phyloP scores from a whole-genome alignment of 37 sponge, comb jelly and placozoan genomes.

The Bolinopsis microptera region DNA sequence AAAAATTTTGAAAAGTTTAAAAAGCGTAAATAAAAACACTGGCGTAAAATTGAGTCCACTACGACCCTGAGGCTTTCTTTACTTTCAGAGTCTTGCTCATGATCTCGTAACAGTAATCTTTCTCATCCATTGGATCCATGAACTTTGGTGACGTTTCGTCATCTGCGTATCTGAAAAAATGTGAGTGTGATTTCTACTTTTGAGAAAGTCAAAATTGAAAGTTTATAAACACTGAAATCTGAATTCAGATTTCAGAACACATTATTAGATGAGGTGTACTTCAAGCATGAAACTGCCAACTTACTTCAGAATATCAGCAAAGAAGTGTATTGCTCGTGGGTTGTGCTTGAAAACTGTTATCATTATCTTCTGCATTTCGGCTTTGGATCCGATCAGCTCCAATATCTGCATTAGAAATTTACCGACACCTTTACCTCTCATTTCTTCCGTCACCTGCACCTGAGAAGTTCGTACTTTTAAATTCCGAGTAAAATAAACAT shows the following conservation, averaged over 20 bases:
- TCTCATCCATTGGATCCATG: constrained; percentile 17
- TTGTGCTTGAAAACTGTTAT: constrained; percentile 60
- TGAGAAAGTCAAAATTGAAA: neutral
- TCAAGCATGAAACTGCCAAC: no score
- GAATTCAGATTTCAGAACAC: no score
- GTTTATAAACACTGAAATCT: no score
- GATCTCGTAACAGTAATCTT: constrained; percentile 50
- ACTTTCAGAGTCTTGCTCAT: constrained; percentile 47
- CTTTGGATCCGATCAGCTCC: constrained; percentile 7
- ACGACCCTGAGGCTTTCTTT: constrained; percentile 30
- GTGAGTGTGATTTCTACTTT: no score
- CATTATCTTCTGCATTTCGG: constrained; percentile 61
- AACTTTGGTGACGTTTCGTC: constrained; percentile 48
- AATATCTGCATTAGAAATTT: constrained; percentile 63
- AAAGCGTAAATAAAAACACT: neutral
- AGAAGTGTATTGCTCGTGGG: constrained; percentile 39
- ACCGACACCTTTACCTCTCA: constrained; percentile 18
- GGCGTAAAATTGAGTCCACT: neutral
- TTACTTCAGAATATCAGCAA: constrained; percentile 48
- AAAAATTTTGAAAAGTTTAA: neutral
- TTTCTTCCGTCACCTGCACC: constrained; percentile 48
- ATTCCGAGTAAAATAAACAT: no score
- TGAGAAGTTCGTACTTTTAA: neutral
- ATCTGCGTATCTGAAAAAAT: neutral
- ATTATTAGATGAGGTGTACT: no score